Evolutionary conservation across 2,888 invertebrate genomes (phyloP), one percentile per base, ranked within the genome.

Genomic region (Heliconius charithonia): DNA sequence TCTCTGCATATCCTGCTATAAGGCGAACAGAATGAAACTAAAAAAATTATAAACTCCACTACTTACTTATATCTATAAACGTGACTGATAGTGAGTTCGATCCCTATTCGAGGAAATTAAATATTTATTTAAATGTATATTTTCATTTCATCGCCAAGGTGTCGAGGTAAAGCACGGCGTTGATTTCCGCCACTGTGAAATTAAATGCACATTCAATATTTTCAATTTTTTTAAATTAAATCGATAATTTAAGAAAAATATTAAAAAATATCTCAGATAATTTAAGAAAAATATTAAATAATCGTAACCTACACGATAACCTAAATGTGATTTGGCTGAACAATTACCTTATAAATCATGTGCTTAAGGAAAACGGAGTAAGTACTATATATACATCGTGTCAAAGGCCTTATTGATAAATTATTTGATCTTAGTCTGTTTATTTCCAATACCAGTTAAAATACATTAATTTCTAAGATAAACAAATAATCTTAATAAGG

Each of bases 321-420:
- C 56, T 56, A 56, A 56, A 22, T 19, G 19, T 56, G 22, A 56
- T 22, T 56, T 56, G 9, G 0, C 22, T 56, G 2, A 6, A 22
- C 56, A 22, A 56, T 19, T 56, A 56, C 56, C 22, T 56, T 12
- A 62, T 12, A 62, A 25, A 25, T 62, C 27, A 63, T 16, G 13
- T 16, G 27, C 63, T 41, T n/a, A 67, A 67, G 1, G 22, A 69
- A 41, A 69, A 16, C 25, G 3, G 16, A 9, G 25, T 9, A 3
- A 45, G 41, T 13, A 7, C 25, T 13, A 41, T 65, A 25, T n/a
- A 37, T 73, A 51, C 32, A 45, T 65, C 10, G 27, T 70, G 78
- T 45, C 65, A 75, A 78, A 76, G 73, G 56, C 74, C 76, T 19
- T 32, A 32, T 51, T 29, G 29, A 74, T 79, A 69, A 66, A 63